Evolutionary conservation across 2,113 vertebrate genomes (phyloP).

Genomic region (Entomyzon cyanotis): DNA sequence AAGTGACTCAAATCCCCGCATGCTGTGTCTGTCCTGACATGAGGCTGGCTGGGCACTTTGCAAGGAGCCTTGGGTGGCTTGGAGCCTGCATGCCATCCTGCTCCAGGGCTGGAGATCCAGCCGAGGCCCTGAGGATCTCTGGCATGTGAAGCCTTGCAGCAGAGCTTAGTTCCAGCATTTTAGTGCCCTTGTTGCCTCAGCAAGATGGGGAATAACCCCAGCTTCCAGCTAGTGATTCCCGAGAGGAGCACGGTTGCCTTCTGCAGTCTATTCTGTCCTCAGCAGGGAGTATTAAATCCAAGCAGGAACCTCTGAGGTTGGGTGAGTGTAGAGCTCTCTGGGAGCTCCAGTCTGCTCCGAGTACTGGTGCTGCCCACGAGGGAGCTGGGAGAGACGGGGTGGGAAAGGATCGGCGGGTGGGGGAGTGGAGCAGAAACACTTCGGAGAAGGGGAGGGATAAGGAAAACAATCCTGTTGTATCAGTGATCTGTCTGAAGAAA

Average conservation of each 20-base stretch:
- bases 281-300: constrained; percentile 59
- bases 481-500: not conserved
- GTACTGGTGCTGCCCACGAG: not conserved
- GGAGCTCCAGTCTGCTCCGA: constrained; percentile 18
- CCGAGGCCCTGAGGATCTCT: constrained; percentile 32
- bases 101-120: constrained; percentile 5
- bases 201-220: constrained; percentile 17
- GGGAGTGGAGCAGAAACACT: not conserved
- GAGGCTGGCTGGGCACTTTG: not conserved
- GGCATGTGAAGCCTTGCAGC: constrained; percentile 16
- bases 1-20: not conserved
- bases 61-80: constrained; percentile 12
- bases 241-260: constrained; percentile 44
- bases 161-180: constrained; percentile 39
- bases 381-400: not conserved
- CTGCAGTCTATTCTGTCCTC: constrained; percentile 59
- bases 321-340: constrained; percentile 60
- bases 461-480: not conserved
- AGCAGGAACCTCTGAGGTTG: constrained; percentile 52
- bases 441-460: not conserved
- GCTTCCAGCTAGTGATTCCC: constrained; percentile 42
- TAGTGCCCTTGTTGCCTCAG: constrained; percentile 28
- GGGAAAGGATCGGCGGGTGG: not conserved
- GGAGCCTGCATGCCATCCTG: constrained; percentile 30
- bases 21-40: not conserved